Evolutionary conservation across 2,797 vertebrate genomes (phyloP).

Genomic region (Delichon dasypus): DNA sequence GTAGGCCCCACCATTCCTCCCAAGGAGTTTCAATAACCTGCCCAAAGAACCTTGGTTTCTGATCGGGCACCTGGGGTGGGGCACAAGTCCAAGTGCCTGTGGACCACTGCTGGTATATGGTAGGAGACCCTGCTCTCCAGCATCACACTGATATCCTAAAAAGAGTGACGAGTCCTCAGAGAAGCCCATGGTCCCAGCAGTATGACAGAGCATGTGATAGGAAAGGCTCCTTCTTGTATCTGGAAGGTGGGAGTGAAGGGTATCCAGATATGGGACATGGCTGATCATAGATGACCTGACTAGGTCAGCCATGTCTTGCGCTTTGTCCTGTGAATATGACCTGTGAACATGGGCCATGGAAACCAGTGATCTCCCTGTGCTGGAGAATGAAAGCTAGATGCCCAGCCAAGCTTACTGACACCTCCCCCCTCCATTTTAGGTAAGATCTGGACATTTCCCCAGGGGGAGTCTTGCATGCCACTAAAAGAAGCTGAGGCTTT

Average conservation of each 20-base stretch:
- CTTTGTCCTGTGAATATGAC: neutral
- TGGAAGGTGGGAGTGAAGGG: neutral
- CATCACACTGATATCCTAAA: neutral
- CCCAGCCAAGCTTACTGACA: neutral
- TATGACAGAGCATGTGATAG: accelerated
- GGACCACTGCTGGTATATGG: neutral
- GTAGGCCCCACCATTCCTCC: neutral
- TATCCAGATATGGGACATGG: neutral
- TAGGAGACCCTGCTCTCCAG: neutral
- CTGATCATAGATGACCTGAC: neutral
- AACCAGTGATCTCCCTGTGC: neutral
- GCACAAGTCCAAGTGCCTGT: neutral
- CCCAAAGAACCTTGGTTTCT: neutral
- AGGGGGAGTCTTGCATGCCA: neutral
- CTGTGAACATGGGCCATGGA: neutral
- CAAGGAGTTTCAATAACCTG: neutral
- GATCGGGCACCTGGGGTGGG: accelerated
- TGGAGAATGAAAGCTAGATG: neutral
- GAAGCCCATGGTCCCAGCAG: neutral
- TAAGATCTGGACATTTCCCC: neutral
- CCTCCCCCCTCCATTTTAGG: too few species aligned
- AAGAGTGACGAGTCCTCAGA: neutral
- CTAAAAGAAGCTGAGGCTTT: neutral
- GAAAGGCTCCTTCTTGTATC: neutral
- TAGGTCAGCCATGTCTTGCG: neutral